Evolutionary conservation across 2,113 vertebrate species (phyloP), one percentile per base, ranked within the genome.

Genomic region (Paradoxurus hermaphroditus): DNA sequence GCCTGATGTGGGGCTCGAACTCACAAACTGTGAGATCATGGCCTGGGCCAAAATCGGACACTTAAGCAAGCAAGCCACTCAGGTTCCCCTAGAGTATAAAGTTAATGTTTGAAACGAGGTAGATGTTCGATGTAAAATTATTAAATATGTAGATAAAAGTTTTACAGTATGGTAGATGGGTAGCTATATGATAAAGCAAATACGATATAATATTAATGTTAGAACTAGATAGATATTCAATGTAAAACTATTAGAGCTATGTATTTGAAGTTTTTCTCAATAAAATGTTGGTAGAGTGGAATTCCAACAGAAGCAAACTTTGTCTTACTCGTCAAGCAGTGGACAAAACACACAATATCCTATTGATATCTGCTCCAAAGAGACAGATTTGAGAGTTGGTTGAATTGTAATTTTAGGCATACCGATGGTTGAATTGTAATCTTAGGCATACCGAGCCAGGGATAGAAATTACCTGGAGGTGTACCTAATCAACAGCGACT

Each of bases 351-450:
- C 41, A n/a, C 9, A 86, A 44, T 46, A 0, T 73, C 36, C 31
- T 75, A 25, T 65, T 46, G 18, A 53, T 62, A 21, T 36, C 91
- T 62, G 16, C 53, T 49, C 62, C 70, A 63, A 25, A 92, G 70
- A 93, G 27, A 94, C n/a, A 94, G 79, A 87, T 68, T 41, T 49
- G 56, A 92, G 13, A 84, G 49, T 81, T 65, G 3, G 21, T 65
- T 39, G 67, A 78, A 86, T 89, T 91, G 89, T 88, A 44, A 73
- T 70, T 56, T 95, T 85, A 90, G 94, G 87, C 90, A 91, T 70
- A 5, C 39, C 39, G n/a, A n/a, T 65, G 3, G 21, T 65, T 39
- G 67, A 78, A 86, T 89, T 91, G 89, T 89, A 44, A 73, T 72
- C 63, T 95, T 86, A 90, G 94, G 88, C 90, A 91, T 70, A 7